Evolutionary conservation across 2,888 invertebrate genomes (phyloP), one percentile per base, ranked within the genome.

Genomic region (Calephelis perditalis): DNA sequence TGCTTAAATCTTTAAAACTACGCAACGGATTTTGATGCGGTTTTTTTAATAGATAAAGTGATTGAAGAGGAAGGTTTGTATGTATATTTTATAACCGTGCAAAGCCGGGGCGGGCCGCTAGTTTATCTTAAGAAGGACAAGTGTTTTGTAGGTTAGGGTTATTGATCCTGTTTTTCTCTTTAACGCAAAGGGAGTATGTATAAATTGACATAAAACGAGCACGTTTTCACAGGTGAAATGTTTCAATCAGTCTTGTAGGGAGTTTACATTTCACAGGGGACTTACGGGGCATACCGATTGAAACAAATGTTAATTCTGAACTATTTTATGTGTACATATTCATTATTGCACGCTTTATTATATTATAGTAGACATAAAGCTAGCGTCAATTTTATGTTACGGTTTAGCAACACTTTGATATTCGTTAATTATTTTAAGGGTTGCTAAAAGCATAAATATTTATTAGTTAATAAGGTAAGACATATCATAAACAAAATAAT

Each of bases 161-260:
- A 40, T 40, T 26, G 8, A 26, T 35, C 35, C 35, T 10, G 35
- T 10, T 9, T 52, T 52, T 52, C 52, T 26, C 52, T 52, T 52
- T 52, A 35, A 35, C 52, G 35, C 49, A 5, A 15, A 15, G 26
- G 26, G 49, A 35, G 47, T 54, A 46, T 46, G 54, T 15, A 45
- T 26, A 79, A 87, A 88, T 87, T 88, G 88, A 88, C 88, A 81
- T 73, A 77, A 78, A 78, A 76, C 80, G 81, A 73, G 71, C 76
- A 73, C 74, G 73, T 73, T 73, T 75, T 76, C 78, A 76, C 73
- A 79, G 78, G 79, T 83, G 84, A 83, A 79, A 82, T 81, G 82
- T 85, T 78, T 74, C 82, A 75, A 79, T 88, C 89, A 89, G 89
- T 89, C 88, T 87, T 86, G 84, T 81, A 79, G 76, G 67, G 80